A percentile compares a stretch with the other conserved stretches of the same genome.
These are phyloP conservation scores for Helicoverpa zea DNA, from an alignment of 1,140 invertebrate species.

Conservation along the genomic window DNA sequence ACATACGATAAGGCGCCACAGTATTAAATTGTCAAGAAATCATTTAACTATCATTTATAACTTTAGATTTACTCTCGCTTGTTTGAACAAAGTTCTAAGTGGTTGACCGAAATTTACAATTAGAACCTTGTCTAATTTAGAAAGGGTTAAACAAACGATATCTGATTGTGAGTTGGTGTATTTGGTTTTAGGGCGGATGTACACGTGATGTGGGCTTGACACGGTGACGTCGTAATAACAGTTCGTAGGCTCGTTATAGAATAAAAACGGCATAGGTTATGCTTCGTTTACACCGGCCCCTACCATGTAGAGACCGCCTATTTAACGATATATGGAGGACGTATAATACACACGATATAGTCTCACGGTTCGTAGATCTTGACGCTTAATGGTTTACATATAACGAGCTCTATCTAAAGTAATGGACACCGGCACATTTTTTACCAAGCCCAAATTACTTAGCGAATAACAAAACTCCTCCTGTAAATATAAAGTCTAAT, in stretches of 20 bases:
- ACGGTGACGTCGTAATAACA: constrained; percentile 82
- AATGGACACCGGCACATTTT: not conserved
- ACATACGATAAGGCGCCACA: constrained; percentile 64
- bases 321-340: constrained; percentile 61
- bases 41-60: constrained; percentile 74
- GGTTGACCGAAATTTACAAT: constrained; percentile 41
- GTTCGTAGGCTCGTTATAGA: constrained; percentile 79
- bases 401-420: constrained; percentile 27
- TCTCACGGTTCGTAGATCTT: constrained; percentile 50
- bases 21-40: constrained; percentile 83
- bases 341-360: constrained; percentile 47
- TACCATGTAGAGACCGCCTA: constrained; percentile 71
- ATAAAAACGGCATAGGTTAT: constrained; percentile 80
- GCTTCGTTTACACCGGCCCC: constrained; percentile 74
- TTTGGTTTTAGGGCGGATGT: constrained; percentile 80
- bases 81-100: constrained; percentile 59
- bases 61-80: constrained; percentile 48
- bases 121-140: constrained; percentile 65
- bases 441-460: not conserved
- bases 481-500: not conserved
- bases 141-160: constrained; percentile 71
- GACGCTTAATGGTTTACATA: constrained; percentile 21
- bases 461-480: not conserved
- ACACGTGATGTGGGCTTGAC: constrained; percentile 80
- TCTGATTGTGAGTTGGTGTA: constrained; percentile 72